Evolutionary conservation across 2,113 vertebrate genomes (phyloP).

Genomic region (Phyllostomus hastatus): DNA sequence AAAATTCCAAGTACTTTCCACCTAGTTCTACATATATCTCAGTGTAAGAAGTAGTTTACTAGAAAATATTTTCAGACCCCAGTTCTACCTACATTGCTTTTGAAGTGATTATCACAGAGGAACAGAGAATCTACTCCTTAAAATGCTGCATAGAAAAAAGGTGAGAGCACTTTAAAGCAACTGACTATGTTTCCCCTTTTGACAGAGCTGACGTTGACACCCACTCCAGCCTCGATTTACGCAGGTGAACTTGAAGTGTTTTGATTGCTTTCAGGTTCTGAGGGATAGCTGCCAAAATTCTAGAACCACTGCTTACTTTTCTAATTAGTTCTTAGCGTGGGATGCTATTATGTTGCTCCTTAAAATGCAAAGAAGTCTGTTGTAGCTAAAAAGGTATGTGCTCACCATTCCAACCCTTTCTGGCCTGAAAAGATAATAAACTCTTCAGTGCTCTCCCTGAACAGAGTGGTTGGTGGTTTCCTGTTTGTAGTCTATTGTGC

Average conservation of each 20-base stretch:
- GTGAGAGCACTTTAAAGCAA: conserved; percentile 18
- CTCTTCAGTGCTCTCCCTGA: background rate
- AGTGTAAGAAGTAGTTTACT: background rate
- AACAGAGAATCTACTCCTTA: background rate
- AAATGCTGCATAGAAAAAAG: background rate
- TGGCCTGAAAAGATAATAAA: conserved; percentile 48
- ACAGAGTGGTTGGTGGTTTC: conserved; percentile 35
- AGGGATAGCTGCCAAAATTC: conserved; percentile 50
- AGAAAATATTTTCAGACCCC: background rate
- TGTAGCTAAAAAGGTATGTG: background rate
- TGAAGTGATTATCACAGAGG: background rate
- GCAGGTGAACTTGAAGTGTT: conserved; percentile 47
- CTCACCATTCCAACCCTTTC: background rate
- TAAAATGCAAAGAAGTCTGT: conserved; percentile 20
- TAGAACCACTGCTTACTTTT: conserved; percentile 15
- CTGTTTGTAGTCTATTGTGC: conserved; percentile 36
- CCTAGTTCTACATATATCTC: background rate
- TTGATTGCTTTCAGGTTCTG: conserved; percentile 26
- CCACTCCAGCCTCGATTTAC: background rate
- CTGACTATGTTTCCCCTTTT: conserved; percentile 43
- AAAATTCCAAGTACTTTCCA: background rate
- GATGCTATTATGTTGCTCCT: conserved; percentile 14
- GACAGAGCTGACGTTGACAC: conserved; percentile 21
- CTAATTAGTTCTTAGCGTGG: conserved; percentile 51
- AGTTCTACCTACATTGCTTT: background rate